Percentiles rank a stretch among this genome's conserved stretches.
Conservation (phyloP, 2,888 invertebrate species). For the Mythimna vitellina region DNA sequence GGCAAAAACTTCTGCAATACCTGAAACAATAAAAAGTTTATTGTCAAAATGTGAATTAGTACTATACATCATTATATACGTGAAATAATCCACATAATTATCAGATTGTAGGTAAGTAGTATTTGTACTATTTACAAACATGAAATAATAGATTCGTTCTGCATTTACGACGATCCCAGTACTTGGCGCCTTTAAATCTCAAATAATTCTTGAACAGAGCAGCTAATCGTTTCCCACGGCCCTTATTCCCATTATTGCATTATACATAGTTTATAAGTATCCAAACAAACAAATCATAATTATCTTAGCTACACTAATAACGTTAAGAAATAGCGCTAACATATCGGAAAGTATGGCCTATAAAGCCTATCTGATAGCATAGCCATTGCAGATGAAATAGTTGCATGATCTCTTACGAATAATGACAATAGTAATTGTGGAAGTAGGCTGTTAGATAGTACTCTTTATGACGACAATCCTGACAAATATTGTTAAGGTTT, state of each 20-base stretch:
- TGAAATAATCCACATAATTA: neutral
- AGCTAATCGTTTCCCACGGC: slow-evolving; percentile 58
- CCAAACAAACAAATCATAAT: slow-evolving; percentile 57
- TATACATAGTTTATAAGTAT: slow-evolving; percentile 35
- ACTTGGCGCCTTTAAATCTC: slow-evolving; percentile 36
- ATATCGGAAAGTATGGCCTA: slow-evolving; percentile 10
- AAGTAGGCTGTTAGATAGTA: slow-evolving; percentile 37
- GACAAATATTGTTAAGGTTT: slow-evolving; percentile 61
- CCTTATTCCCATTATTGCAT: slow-evolving; percentile 47
- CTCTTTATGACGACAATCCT: slow-evolving; percentile 54
- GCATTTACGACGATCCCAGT: slow-evolving; percentile 25
- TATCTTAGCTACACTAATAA: slow-evolving; percentile 36
- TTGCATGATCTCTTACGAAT: slow-evolving; percentile 8
- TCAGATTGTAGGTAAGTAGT: neutral
- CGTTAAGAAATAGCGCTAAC: slow-evolving; percentile 23
- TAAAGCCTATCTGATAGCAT: neutral
- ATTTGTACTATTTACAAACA: slow-evolving; percentile 1
- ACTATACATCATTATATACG: neutral
- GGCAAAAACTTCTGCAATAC: slow-evolving; percentile 24
- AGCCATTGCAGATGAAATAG: slow-evolving; percentile 3
- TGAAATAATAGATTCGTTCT: slow-evolving; percentile 31
- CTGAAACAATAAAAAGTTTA: slow-evolving; percentile 39
- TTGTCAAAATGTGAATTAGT: neutral
- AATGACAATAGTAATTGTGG: slow-evolving; percentile 15
- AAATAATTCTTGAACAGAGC: slow-evolving; percentile 23